These are phyloP conservation scores for Limosa lapponica DNA, from an alignment of 2,797 vertebrate species.

Conservation along the genomic window DNA sequence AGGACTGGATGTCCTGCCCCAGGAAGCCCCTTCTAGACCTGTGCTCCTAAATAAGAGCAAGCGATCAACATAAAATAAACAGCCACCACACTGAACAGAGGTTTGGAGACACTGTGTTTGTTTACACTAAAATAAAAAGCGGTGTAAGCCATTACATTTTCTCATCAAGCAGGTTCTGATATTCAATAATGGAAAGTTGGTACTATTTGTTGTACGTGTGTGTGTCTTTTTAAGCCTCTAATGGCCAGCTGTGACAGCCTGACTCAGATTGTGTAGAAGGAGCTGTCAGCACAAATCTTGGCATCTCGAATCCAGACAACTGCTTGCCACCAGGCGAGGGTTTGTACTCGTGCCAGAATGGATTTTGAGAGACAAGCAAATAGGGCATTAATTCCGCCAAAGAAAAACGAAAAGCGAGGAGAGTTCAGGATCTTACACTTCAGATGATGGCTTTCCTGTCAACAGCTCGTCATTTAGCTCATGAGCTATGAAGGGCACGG, in stretches of 20 bases:
- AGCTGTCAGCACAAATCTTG: constrained; percentile 81
- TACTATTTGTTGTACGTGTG: constrained; percentile 34
- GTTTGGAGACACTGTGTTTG: not conserved
- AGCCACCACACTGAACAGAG: not conserved
- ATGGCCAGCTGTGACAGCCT: constrained; percentile 75
- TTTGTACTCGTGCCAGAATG: constrained; percentile 77
- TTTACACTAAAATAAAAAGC: constrained; percentile 28
- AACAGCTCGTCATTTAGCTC: constrained; percentile 76
- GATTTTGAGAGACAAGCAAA: constrained; percentile 78
- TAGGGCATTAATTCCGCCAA: constrained; percentile 72
- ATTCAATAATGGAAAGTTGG: constrained; percentile 12
- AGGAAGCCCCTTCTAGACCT: not conserved
- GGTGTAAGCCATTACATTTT: not conserved
- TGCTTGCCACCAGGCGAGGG: constrained; percentile 72
- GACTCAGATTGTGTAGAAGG: constrained; percentile 75
- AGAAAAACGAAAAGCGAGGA: constrained; percentile 65
- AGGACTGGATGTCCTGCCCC: not conserved
- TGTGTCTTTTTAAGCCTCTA: constrained; percentile 68
- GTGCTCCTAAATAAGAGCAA: not conserved
- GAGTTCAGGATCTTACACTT: constrained; percentile 70
- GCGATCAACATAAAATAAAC: constrained; percentile 6
- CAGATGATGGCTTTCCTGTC: constrained; percentile 71
- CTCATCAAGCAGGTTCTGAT: constrained; percentile 40
- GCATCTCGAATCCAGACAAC: constrained; percentile 77
- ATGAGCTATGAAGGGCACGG: constrained; percentile 74